A percentile compares a stretch with the other conserved stretches of the same genome.
phyloP scores from a whole-genome alignment of 2,888 invertebrate genomes.

The Chalcis sispes region DNA sequence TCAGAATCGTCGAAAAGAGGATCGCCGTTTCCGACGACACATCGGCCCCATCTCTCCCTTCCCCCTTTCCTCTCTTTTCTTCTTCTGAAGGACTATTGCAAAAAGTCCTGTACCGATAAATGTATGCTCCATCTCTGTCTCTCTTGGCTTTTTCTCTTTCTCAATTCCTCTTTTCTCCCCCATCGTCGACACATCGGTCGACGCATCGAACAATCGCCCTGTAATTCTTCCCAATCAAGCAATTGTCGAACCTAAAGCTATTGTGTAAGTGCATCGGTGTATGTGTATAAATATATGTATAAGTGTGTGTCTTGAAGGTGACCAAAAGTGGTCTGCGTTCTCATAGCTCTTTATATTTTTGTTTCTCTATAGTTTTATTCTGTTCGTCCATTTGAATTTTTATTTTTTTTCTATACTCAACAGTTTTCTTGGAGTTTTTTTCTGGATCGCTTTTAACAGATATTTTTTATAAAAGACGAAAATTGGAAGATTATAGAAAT shows the following conservation, averaged over 20 bases:
- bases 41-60: constrained; percentile 13
- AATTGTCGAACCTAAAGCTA: constrained; percentile 72
- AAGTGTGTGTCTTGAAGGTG: constrained; percentile 24
- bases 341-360: neutral
- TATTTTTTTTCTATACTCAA: neutral
- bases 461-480: neutral
- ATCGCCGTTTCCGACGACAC: constrained; percentile 53
- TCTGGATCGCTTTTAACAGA: neutral
- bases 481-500: too few relatives aligned
- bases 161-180: constrained; percentile 32
- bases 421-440: neutral
- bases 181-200: constrained; percentile 65
- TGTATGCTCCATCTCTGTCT: constrained; percentile 40
- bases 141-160: constrained; percentile 48
- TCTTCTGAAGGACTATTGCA: constrained; percentile 28
- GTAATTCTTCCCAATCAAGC: constrained; percentile 72
- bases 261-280: too few relatives aligned
- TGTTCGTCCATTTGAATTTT: neutral
- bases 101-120: constrained; percentile 38
- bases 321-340: constrained; percentile 46
- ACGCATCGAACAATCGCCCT: constrained; percentile 55
- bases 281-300: constrained; percentile 60
- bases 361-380: neutral
- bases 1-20: constrained; percentile 53
- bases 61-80: constrained; percentile 1